Base-by-base conservation (phyloP, 2,797 vertebrate species). In the Poecilia gillii region DNA sequence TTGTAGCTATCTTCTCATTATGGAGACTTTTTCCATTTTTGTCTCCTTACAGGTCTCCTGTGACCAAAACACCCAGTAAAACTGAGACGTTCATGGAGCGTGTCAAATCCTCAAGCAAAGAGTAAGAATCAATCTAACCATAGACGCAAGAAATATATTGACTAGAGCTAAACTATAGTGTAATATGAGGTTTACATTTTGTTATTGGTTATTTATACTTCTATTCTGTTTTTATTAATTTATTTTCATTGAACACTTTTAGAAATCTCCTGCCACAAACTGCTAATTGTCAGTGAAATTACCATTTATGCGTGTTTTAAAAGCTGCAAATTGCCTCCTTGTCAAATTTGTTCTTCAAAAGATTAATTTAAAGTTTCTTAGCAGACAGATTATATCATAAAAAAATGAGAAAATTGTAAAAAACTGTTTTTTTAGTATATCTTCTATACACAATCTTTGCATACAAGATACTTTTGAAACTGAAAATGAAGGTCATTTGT, bases 31-130 rank as follows among this genome's bases (percentile, higher is more conserved):
- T 36, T 68, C 3, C 25, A 43, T n/a, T 70, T 70, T 6, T 5
- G 23, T 72, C 28, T 74, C 72, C 75, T 68, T 12, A 18, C 76
- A 96, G 94, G 16, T 90, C 91, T 36, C 53, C 92, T 77, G 88
- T 75, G 74, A 49, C 79, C 16, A 93, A 87, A 85, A 76, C 90
- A 33, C 77, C 92, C 51, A 81, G 78, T 66, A 93, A 85, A 78
- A 87, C 89, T 0, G 91, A 88, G 23, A 89, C 87, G 0, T 93
- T 96, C 83, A 87, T 72, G 7, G 90, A 96, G 7, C 82, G 91
- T 2, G 91, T 95, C 76, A 92, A 78, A 83, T 90, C 91, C 59
- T 88, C 90, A 72, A 91, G 75, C 86, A 91, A 90, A 84, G 85
- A 79, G 95, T 96, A 91, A 93, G 59, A 51, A 81, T 76, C 14